Evolutionary conservation across 1,140 invertebrate genomes (phyloP).

Genomic region (Drosophila insularis): DNA sequence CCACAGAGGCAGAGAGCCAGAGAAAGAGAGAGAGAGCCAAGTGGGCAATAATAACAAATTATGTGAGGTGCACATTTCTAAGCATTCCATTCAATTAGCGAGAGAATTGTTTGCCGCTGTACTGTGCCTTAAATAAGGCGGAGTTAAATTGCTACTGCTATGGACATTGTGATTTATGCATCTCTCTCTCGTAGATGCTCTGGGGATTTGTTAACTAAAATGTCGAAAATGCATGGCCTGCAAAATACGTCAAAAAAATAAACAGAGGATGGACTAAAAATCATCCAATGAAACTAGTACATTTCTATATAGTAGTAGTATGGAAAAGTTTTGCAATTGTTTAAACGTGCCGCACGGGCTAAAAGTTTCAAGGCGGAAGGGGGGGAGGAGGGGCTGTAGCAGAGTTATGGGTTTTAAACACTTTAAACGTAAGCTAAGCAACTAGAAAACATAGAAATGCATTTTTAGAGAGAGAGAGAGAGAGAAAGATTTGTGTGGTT

Average conservation of each 20-base stretch:
- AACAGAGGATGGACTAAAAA: slow-evolving; percentile 25
- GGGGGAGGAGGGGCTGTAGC: slow-evolving; percentile 7
- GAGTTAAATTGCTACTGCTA: not conserved
- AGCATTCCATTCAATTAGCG: slow-evolving; percentile 47
- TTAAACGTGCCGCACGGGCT: slow-evolving; percentile 67
- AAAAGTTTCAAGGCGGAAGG: slow-evolving; percentile 37
- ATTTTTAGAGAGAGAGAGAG: not conserved
- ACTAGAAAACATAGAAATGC: not conserved
- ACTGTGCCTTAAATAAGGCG: not conserved
- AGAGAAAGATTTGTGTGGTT: slow-evolving; percentile 12
- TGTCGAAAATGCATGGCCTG: slow-evolving; percentile 32
- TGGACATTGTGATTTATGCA: slow-evolving; percentile 34
- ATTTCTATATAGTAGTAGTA: slow-evolving; percentile 20
- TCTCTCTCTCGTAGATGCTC: not conserved
- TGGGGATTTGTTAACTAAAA: not conserved
- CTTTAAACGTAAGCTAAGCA: slow-evolving; percentile 28
- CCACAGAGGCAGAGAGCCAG: not conserved
- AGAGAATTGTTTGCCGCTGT: not conserved
- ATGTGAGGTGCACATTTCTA: slow-evolving; percentile 32
- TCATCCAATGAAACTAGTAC: slow-evolving; percentile 29
- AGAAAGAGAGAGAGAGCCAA: not conserved
- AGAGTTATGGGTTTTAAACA: slow-evolving; percentile 15
- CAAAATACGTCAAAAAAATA: slow-evolving; percentile 20
- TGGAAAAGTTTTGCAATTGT: slow-evolving; percentile 64
- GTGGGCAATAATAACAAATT: slow-evolving; percentile 30